A percentile compares a stretch with the other conserved stretches of the same genome.
Conservation (phyloP, 2,797 vertebrate genomes). For the Artibeus lituratus region DNA sequence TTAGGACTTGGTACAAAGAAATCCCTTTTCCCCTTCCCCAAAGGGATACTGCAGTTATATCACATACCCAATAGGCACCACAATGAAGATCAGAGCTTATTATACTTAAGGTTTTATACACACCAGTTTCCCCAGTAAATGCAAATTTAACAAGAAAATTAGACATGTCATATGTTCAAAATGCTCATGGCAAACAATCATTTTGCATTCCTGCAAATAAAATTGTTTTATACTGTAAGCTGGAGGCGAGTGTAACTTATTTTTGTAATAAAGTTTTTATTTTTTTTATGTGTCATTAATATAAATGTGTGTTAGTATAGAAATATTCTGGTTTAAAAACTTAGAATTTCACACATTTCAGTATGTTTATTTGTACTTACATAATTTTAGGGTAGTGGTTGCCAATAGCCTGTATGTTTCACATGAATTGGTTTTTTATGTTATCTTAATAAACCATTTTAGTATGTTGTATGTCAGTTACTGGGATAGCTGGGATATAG, state of each 20-base stretch:
- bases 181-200: constrained; percentile 99
- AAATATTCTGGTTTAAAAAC: constrained; percentile 88
- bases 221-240: constrained; percentile 99
- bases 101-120: constrained; percentile 96
- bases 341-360: constrained; percentile 88
- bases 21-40: constrained; percentile 86
- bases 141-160: constrained; percentile 95
- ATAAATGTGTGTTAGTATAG: constrained; percentile 91
- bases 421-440: constrained; percentile 84
- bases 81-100: constrained; percentile 85
- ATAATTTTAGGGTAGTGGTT: constrained; percentile 88
- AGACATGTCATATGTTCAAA: constrained; percentile 99
- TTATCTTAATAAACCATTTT: constrained; percentile 88
- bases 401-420: constrained; percentile 88
- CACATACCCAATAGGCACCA: constrained; percentile 89
- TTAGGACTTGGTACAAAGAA: constrained; percentile 82
- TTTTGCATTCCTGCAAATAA: constrained; percentile 99
- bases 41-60: constrained; percentile 98
- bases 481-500: constrained; percentile 88
- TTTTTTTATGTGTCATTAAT: constrained; percentile 99
- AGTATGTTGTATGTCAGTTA: constrained; percentile 89
- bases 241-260: constrained; percentile 99
- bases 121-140: constrained; percentile 99
- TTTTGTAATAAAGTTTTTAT: constrained; percentile 99
- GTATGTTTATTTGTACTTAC: constrained; percentile 90